Evolutionary conservation across 2,113 vertebrate species (phyloP).

Genomic region (Eretmochelys imbricata): DNA sequence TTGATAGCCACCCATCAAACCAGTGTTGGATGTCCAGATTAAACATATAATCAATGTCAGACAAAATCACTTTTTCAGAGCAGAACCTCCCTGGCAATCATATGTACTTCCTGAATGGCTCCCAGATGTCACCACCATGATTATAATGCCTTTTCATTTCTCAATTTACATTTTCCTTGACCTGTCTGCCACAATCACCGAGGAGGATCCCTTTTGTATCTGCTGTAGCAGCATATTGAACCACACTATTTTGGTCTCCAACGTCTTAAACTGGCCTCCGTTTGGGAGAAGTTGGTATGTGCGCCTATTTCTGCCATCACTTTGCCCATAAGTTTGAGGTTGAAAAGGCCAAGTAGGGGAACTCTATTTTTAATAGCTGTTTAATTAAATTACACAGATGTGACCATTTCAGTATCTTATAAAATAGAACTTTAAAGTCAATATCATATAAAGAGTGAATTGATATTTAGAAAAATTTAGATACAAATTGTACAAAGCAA

Average conservation of each 20-base stretch:
- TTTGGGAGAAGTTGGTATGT: background rate
- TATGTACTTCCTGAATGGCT: background rate
- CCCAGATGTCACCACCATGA: background rate
- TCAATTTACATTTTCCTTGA: background rate
- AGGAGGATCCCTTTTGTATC: background rate
- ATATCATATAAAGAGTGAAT: background rate
- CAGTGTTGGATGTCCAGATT: background rate
- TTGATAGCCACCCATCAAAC: background rate
- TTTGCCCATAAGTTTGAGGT: rapidly evolving
- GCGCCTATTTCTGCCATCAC: too few species aligned
- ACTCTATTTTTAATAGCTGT: background rate
- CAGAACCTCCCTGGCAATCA: background rate
- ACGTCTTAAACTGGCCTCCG: background rate
- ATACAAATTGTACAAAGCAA: background rate
- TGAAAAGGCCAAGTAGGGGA: background rate
- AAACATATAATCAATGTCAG: background rate
- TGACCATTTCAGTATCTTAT: background rate
- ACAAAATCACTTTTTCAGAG: background rate
- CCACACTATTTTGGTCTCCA: background rate
- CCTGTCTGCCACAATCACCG: background rate
- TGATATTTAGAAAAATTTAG: slow-evolving; percentile 17
- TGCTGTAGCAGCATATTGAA: background rate
- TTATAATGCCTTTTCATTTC: background rate
- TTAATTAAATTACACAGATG: slow-evolving; percentile 23
- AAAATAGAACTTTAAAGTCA: background rate